Percentiles rank a stretch among this genome's conserved stretches.
phyloP scores from a whole-genome alignment of 2,888 invertebrate genomes.

The Auanema sp. region DNA sequence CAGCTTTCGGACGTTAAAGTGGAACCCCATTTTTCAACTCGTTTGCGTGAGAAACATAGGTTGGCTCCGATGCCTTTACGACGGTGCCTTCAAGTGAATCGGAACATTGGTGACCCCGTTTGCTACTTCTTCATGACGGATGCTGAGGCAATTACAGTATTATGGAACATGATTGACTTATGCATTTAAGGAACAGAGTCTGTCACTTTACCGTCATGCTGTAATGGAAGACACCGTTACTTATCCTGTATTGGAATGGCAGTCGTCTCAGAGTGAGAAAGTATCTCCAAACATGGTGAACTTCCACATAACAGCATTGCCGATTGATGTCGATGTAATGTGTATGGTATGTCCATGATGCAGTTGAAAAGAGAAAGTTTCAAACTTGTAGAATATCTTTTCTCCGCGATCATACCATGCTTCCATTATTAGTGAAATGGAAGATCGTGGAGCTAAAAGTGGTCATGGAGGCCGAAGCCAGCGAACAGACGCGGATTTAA shows the following conservation, averaged over 20 bases:
- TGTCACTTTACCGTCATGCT: conserved; percentile 28
- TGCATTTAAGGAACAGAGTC: conserved; percentile 24
- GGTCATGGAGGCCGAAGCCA: conserved; percentile 27
- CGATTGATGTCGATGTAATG: conserved; percentile 42
- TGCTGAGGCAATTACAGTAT: conserved; percentile 21
- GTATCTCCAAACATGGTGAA: conserved; percentile 26
- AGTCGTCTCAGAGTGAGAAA: conserved; percentile 4
- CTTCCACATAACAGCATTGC: conserved; percentile 36
- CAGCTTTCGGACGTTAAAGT: conserved; percentile 28
- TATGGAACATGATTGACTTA: not conserved
- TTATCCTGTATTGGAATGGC: too few species aligned
- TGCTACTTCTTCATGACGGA: conserved; percentile 39
- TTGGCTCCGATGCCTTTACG: conserved; percentile 28
- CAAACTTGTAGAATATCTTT: conserved; percentile 19
- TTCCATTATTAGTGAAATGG: conserved; percentile 7
- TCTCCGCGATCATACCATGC: conserved; percentile 3
- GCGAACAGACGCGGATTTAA: conserved; percentile 23
- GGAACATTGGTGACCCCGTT: conserved; percentile 39
- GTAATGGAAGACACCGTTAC: conserved; percentile 20
- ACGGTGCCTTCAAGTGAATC: conserved; percentile 28
- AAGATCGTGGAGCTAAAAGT: conserved; percentile 32
- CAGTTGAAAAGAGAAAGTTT: not conserved
- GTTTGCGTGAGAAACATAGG: conserved; percentile 30
- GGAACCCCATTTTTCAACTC: conserved; percentile 39
- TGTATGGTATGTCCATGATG: conserved; percentile 26